Percentiles rank a stretch among this genome's conserved stretches.
Evolutionary conservation across 2,797 vertebrate species (phyloP).

Genomic region (Ctenopoma kingsleyae): DNA sequence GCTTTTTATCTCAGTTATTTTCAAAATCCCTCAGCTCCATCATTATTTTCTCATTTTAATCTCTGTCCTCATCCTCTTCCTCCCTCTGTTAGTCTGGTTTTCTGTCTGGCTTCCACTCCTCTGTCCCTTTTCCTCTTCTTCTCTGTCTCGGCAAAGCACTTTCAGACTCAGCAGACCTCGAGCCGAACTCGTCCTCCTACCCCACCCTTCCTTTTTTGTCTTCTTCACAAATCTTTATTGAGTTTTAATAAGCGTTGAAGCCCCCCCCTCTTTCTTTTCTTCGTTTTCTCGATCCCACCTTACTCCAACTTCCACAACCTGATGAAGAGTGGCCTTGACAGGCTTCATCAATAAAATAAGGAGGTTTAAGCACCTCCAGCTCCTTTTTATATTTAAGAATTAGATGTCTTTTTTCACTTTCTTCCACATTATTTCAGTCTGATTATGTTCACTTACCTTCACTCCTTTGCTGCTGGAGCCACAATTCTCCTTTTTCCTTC

Average conservation of each 20-base stretch:
- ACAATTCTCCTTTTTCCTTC: background rate
- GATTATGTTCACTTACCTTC: background rate
- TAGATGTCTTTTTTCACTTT: slow-evolving; percentile 12
- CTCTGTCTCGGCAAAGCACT: slow-evolving; percentile 38
- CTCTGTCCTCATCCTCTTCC: slow-evolving; percentile 27
- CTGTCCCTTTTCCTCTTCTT: slow-evolving; percentile 20
- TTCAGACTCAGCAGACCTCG: slow-evolving; percentile 56
- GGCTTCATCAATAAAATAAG: slow-evolving; percentile 73
- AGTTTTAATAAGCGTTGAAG: background rate
- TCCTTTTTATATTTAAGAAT: slow-evolving; percentile 49
- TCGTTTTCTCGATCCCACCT: slow-evolving; percentile 24
- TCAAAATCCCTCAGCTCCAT: slow-evolving; percentile 44
- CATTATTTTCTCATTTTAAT: slow-evolving; percentile 64
- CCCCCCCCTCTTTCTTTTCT: slow-evolving; percentile 13
- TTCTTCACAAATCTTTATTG: background rate
- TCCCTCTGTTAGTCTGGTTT: slow-evolving; percentile 27
- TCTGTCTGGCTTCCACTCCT: slow-evolving; percentile 39
- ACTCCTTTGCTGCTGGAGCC: background rate
- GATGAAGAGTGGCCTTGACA: slow-evolving; percentile 70
- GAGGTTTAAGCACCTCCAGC: slow-evolving; percentile 52
- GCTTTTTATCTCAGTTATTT: slow-evolving; percentile 42
- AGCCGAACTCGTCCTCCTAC: slow-evolving; percentile 55
- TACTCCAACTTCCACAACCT: slow-evolving; percentile 45
- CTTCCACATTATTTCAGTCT: slow-evolving; percentile 11
- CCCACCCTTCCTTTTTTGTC: slow-evolving; percentile 19